Base-by-base conservation (phyloP, 2,888 invertebrate species). In the Heliconius ethilla region DNA sequence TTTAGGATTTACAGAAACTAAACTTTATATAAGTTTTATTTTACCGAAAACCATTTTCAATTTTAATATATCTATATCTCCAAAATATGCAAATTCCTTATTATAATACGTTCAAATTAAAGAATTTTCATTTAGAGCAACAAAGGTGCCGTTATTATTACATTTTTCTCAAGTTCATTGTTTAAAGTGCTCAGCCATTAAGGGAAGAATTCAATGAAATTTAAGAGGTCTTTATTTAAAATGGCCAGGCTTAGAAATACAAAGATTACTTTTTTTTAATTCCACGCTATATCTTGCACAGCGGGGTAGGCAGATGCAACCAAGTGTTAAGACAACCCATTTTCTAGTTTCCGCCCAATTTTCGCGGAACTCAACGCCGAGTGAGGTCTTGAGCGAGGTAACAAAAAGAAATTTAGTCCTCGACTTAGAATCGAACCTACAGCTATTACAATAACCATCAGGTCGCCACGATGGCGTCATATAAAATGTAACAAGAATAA, bases 121-220 rank as follows among this genome's bases (percentile, higher is more conserved):
- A 69, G 15, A 40, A 45, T 45, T 69, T 69, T 69, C 40, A 72
- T 15, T 72, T 59, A 18, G 59, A 72, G 2, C 29, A 59, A 51
- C 55, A 59, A 59, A 72, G 25, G 55, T 59, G n/a, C 15, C 33
- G 15, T 59, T 37, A 59, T 59, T 72, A 25, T 37, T 25, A 59
- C 33, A 59, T 72, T 72, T 72, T 25, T 72, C 29, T 72, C 55
- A 37, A 72, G n/a, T 59, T 59, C 37, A 72, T 72, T 72, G 72
- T 72, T 72, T 55, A 33, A 59, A 72, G 69, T 59, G 33, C 72
- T 59, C 59, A 22, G 59, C 72, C 13, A 59, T 72, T 59, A 33
- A 59, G 72, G 59, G 72, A 72, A 25, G 59, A 33, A 59, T 59
- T 59, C 33, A 59, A 72, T 25, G 59, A 37, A 72, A 72, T 72